Percentiles rank a stretch among this genome's conserved stretches.
Conservation (phyloP, 1,140 invertebrate species). For the Rhagoletis pomonella region DNA sequence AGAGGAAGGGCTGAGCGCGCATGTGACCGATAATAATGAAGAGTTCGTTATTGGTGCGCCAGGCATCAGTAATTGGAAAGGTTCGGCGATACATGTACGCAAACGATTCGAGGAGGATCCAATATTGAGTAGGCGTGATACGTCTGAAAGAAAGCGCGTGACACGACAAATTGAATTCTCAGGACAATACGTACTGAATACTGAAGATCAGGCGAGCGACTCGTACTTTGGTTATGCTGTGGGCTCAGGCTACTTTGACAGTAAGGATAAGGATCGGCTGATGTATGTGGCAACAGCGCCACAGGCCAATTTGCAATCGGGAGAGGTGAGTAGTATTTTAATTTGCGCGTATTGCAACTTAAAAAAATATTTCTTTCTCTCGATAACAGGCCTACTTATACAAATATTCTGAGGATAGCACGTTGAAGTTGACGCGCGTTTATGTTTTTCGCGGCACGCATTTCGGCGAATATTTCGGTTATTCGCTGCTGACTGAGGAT, state of each 20-base stretch:
- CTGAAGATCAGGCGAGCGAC: slow-evolving; percentile 62
- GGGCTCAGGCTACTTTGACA: slow-evolving; percentile 68
- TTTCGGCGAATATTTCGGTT: slow-evolving; percentile 87
- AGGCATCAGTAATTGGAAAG: slow-evolving; percentile 77
- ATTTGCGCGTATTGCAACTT: background rate
- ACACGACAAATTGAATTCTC: slow-evolving; percentile 46
- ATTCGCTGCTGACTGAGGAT: slow-evolving; percentile 81
- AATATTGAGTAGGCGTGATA: slow-evolving; percentile 65
- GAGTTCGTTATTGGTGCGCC: slow-evolving; percentile 78
- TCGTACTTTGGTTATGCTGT: slow-evolving; percentile 73
- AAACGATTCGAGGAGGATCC: slow-evolving; percentile 62
- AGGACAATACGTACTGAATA: slow-evolving; percentile 63
- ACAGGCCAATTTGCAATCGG: slow-evolving; percentile 69
- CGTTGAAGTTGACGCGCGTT: slow-evolving; percentile 61
- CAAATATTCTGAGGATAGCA: slow-evolving; percentile 59
- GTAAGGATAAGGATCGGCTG: slow-evolving; percentile 60
- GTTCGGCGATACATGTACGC: slow-evolving; percentile 68
- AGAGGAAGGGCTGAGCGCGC: slow-evolving; percentile 76
- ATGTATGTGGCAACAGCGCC: slow-evolving; percentile 71
- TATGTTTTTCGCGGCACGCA: slow-evolving; percentile 77
- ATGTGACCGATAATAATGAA: slow-evolving; percentile 74
- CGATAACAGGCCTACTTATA: slow-evolving; percentile 65
- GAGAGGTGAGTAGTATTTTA: slow-evolving; percentile 60
- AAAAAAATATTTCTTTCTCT: background rate
- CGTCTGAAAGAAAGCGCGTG: slow-evolving; percentile 55